Evolutionary conservation across 2,113 vertebrate species (phyloP).

Genomic region (Laticauda laticaudata): DNA sequence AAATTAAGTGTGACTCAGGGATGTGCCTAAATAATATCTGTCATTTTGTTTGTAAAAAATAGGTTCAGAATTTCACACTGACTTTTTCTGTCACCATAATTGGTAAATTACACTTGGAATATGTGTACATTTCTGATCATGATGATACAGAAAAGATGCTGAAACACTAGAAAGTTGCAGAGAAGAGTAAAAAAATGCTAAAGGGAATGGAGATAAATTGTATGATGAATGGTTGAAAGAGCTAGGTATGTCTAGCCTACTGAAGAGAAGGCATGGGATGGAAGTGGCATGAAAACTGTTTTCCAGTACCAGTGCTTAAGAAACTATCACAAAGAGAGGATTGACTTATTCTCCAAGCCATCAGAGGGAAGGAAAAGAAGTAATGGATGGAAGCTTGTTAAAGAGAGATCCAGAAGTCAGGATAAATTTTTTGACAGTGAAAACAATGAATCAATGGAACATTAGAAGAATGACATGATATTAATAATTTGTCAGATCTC

Average conservation of each 20-base stretch:
- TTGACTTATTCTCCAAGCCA: not conserved
- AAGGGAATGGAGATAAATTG: not conserved
- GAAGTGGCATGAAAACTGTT: not conserved
- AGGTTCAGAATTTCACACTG: not conserved
- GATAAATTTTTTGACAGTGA: not conserved
- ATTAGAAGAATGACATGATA: not conserved
- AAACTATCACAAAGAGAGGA: not conserved
- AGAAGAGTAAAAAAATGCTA: not conserved
- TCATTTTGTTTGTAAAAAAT: not conserved
- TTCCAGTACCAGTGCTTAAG: not conserved
- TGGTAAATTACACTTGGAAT: not conserved
- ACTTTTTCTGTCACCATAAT: not conserved
- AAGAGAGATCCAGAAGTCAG: not conserved
- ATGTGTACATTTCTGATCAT: not conserved
- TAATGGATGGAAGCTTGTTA: not conserved
- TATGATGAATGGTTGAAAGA: not conserved
- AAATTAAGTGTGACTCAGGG: not conserved
- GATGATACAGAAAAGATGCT: not conserved
- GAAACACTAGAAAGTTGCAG: not conserved
- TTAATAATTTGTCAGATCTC: not conserved
- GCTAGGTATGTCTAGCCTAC: not conserved
- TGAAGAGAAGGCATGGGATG: not conserved
- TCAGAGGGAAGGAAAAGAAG: not conserved
- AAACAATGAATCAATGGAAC: not conserved
- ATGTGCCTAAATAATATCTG: not conserved